phyloP scores from a whole-genome alignment of 2,888 invertebrate species.

The Syrista parreyssii region DNA sequence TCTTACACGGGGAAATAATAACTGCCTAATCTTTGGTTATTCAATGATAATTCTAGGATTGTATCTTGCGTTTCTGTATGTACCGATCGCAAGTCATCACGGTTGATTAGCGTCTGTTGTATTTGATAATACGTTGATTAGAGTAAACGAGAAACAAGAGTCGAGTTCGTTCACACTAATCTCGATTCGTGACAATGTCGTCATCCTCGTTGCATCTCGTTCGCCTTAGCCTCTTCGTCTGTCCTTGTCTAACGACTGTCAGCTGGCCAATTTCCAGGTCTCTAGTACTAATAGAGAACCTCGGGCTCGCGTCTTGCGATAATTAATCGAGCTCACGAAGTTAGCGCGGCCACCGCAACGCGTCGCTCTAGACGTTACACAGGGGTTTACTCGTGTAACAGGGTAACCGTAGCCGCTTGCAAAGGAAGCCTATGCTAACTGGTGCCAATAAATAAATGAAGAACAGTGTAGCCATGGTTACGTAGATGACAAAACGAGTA shows the following conservation, averaged over 20 bases:
- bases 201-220: conserved; percentile 26
- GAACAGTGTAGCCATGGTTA: background rate
- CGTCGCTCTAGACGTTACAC: background rate
- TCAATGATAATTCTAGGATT: background rate
- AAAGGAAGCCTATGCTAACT: too few species aligned
- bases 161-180: conserved; percentile 52
- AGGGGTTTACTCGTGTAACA: background rate
- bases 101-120: background rate
- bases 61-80: background rate
- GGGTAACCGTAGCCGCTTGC: too few species aligned
- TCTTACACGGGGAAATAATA: background rate
- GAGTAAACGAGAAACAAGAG: background rate
- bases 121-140: background rate
- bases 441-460: too few species aligned
- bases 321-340: conserved; percentile 30
- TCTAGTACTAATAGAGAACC: conserved; percentile 23
- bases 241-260: background rate
- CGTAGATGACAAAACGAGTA: background rate
- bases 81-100: too few species aligned
- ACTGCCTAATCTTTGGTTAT: background rate
- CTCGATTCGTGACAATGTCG: conserved; percentile 47
- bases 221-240: background rate
- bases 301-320: conserved; percentile 19
- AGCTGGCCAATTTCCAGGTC: conserved; percentile 41
- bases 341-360: conserved; percentile 2